Conservation (phyloP, 1,140 invertebrate species). For the Octopus bimaculoides region DNA sequence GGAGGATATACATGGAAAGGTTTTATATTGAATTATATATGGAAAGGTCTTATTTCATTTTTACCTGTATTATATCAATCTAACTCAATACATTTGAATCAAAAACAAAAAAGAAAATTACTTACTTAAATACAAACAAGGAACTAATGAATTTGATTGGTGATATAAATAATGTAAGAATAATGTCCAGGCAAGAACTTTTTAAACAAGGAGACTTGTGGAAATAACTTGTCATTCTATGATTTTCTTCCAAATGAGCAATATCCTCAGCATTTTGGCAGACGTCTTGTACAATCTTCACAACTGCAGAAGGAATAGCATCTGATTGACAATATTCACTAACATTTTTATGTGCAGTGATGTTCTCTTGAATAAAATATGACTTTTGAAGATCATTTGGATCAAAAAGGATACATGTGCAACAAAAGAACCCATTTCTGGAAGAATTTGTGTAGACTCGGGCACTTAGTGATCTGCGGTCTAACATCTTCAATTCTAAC, state of each 20-base stretch:
- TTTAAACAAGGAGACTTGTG: not conserved
- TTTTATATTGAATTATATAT: not conserved
- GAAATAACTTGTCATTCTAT: not conserved
- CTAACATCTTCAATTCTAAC: not conserved
- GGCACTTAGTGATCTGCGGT: not conserved
- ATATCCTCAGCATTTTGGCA: not conserved
- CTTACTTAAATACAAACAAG: not conserved
- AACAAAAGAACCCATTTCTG: not conserved
- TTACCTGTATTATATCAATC: too few relatives aligned
- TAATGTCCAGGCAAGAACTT: not conserved
- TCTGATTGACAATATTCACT: not conserved
- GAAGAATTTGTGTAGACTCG: not conserved
- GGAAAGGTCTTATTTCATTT: too few relatives aligned
- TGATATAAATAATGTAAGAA: not conserved
- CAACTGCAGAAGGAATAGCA: not conserved
- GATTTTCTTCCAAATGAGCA: not conserved
- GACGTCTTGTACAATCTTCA: not conserved
- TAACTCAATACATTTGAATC: not conserved
- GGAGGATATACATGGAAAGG: not conserved
- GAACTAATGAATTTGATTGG: not conserved
- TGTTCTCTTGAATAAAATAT: not conserved
- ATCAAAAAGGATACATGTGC: not conserved
- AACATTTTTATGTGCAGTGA: not conserved
- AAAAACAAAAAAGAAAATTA: not conserved
- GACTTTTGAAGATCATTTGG: not conserved